Evolutionary conservation across 2,797 vertebrate genomes (phyloP).

Genomic region (Steatocranus sp.): DNA sequence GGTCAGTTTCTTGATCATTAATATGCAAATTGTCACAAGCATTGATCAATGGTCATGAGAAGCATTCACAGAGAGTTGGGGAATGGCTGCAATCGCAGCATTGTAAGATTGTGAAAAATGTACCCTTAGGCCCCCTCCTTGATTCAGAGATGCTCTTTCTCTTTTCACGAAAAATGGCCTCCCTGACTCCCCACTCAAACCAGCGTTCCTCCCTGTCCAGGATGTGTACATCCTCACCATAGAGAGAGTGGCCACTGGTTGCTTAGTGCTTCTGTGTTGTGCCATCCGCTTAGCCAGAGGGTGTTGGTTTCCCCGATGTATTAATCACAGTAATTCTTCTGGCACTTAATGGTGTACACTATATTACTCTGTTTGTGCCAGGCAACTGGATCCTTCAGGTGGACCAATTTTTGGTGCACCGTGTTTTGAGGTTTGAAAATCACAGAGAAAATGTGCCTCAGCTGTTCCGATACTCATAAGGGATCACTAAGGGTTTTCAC

Average conservation of each 20-base stretch:
- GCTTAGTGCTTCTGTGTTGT: not conserved
- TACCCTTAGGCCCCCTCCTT: not conserved
- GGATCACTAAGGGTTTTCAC: not conserved
- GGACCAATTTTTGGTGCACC: not conserved
- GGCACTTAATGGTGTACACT: not conserved
- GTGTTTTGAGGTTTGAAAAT: not conserved
- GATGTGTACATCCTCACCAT: not conserved
- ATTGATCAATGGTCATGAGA: not conserved
- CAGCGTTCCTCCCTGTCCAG: not conserved
- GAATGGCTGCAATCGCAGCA: not conserved
- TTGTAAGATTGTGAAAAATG: not conserved
- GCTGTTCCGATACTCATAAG: not conserved
- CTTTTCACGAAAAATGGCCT: not conserved
- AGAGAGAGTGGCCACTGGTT: not conserved
- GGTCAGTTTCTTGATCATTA: not conserved
- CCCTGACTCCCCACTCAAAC: not conserved
- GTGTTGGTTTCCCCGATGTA: not conserved
- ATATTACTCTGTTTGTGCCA: not conserved
- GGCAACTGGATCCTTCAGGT: not conserved
- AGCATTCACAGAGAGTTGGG: not conserved
- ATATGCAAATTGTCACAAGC: not conserved
- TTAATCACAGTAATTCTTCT: not conserved
- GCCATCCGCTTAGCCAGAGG: not conserved
- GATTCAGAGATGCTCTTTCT: not conserved
- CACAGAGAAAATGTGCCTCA: not conserved